A percentile compares a stretch with the other conserved stretches of the same genome.
Conservation (phyloP, 2,888 invertebrate genomes). For the Liopterus haemorrhoidalis region DNA sequence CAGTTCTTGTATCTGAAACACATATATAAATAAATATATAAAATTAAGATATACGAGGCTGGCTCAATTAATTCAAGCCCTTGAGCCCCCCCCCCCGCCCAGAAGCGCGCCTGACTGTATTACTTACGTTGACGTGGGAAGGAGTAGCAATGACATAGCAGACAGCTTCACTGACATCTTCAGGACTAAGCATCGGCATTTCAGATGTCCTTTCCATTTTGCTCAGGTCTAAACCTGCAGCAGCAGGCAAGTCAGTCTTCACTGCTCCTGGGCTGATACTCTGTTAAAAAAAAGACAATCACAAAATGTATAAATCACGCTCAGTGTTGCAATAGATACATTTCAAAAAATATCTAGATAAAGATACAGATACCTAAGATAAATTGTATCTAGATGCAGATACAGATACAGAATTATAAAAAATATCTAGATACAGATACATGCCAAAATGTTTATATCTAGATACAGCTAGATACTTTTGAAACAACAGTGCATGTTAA, state of each 20-base stretch:
- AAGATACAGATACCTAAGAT: neutral
- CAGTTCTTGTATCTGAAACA: slow-evolving; percentile 19
- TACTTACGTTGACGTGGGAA: slow-evolving; percentile 36
- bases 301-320: too few species aligned
- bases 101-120: neutral
- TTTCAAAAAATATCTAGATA: neutral
- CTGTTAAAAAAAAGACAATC: slow-evolving; percentile 32
- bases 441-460: too few species aligned
- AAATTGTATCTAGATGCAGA: neutral
- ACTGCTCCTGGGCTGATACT: slow-evolving; percentile 42
- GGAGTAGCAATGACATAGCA: slow-evolving; percentile 36
- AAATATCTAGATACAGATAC: too few species aligned
- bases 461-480: too few species aligned
- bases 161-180: slow-evolving; percentile 38
- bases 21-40: neutral
- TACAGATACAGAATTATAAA: too few species aligned
- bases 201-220: slow-evolving; percentile 28
- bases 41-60: too few species aligned
- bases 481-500: too few species aligned
- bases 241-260: slow-evolving; percentile 35
- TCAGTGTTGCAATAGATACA: too few species aligned
- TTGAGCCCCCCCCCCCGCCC: neutral
- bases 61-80: too few species aligned
- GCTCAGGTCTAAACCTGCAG: slow-evolving; percentile 20
- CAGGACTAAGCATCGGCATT: slow-evolving; percentile 28